phyloP scores from a whole-genome alignment of 2,888 invertebrate genomes.

The Aphodius granarius region DNA sequence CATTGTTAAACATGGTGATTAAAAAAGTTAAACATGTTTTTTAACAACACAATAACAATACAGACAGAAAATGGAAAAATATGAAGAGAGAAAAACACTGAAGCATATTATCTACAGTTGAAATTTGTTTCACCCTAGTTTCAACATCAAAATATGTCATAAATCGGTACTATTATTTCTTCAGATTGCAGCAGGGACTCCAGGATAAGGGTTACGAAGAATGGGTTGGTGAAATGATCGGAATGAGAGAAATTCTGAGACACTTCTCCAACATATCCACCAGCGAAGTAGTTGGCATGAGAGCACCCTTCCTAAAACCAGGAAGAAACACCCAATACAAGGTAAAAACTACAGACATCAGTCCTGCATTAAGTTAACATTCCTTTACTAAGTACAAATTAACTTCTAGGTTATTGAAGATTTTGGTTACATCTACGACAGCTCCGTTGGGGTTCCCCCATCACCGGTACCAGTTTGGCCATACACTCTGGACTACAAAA shows the following conservation, averaged over 20 bases:
- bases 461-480: conserved; percentile 85
- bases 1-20: no score
- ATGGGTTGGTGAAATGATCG: conserved; percentile 93
- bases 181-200: conserved; percentile 74
- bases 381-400: background rate
- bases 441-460: conserved; percentile 86
- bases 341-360: conserved; percentile 52
- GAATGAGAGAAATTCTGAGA: conserved; percentile 85
- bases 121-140: no score
- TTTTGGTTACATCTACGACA: conserved; percentile 91
- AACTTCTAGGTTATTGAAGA: conserved; percentile 79
- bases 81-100: no score
- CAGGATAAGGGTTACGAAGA: conserved; percentile 90
- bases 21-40: no score
- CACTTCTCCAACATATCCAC: conserved; percentile 81
- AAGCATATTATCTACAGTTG: no score
- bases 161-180: conserved; percentile 5
- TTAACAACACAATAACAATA: no score
- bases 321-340: conserved; percentile 91
- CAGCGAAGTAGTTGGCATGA: conserved; percentile 81
- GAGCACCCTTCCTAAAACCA: conserved; percentile 90
- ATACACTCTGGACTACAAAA: conserved; percentile 91
- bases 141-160: no score
- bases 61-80: background rate
- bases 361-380: background rate